phyloP scores from a whole-genome alignment of 2,113 vertebrate genomes.

The Octodon degus region DNA sequence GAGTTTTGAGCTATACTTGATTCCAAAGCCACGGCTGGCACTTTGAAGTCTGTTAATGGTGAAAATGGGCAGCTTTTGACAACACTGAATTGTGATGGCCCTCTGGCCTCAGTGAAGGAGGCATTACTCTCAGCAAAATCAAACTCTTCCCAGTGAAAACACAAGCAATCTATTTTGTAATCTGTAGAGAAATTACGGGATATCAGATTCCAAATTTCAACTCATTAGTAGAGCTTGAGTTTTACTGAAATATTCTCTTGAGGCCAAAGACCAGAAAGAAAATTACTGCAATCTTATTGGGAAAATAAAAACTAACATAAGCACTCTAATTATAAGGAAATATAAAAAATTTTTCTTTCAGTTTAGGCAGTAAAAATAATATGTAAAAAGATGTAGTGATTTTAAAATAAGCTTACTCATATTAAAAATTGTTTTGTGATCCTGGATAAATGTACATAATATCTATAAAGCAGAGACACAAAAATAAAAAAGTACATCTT shows the following conservation, averaged over 20 bases:
- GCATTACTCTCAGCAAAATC: not conserved
- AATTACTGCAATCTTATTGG: not conserved
- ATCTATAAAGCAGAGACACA: not conserved
- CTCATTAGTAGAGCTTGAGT: not conserved
- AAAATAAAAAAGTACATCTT: not conserved
- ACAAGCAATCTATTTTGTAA: constrained; percentile 2
- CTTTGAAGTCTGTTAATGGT: not conserved
- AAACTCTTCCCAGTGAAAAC: constrained; percentile 7
- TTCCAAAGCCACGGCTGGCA: not conserved
- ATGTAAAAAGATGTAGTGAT: not conserved
- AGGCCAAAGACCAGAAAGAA: not conserved
- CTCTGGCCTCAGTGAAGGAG: not conserved
- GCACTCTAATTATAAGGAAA: constrained; percentile 9
- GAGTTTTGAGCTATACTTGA: not conserved
- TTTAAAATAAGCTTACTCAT: constrained; percentile 17
- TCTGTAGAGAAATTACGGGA: not conserved
- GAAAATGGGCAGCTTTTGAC: not conserved
- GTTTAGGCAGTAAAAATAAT: not conserved
- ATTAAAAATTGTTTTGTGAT: constrained; percentile 7
- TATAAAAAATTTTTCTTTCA: not conserved
- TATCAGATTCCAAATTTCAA: not conserved
- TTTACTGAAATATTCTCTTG: constrained; percentile 19
- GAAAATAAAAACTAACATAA: not conserved
- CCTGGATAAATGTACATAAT: not conserved
- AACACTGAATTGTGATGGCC: not conserved